Conservation (phyloP, 2,797 vertebrate genomes). For the Novumbra hubbsi region DNA sequence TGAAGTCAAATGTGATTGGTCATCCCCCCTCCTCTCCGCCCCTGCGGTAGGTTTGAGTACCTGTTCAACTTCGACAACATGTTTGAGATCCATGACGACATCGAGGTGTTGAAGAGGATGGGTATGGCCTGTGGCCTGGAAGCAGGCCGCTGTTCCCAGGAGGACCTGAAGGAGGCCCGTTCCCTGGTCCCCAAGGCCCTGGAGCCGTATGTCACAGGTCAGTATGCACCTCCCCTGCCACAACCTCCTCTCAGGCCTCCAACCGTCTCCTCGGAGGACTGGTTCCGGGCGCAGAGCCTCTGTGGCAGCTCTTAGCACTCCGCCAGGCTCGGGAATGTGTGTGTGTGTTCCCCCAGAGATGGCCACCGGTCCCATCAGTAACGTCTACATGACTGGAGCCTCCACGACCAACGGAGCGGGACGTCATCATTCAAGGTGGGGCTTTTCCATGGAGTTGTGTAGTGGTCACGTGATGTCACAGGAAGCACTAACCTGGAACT, state of each 20-base stretch:
- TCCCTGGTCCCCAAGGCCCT: constrained; percentile 96
- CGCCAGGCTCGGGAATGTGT: neutral
- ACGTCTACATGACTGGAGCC: constrained; percentile 89
- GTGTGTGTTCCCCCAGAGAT: constrained; percentile 78
- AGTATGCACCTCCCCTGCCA: constrained; percentile 32
- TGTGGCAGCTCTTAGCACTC: too few species aligned
- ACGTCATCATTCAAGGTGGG: constrained; percentile 87
- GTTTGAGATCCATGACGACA: constrained; percentile 99
- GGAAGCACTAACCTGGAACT: neutral
- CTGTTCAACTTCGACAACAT: constrained; percentile 99
- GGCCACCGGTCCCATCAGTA: constrained; percentile 96
- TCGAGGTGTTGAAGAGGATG: constrained; percentile 98
- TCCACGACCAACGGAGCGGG: constrained; percentile 87
- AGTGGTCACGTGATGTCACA: neutral
- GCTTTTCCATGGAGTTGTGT: neutral
- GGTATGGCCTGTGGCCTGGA: constrained; percentile 98
- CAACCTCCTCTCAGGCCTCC: neutral
- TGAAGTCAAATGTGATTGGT: too few species aligned
- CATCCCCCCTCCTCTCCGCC: neutral
- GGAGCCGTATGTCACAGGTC: constrained; percentile 97
- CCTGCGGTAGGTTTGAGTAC: constrained; percentile 89
- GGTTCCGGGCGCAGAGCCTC: neutral
- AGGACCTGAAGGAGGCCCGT: constrained; percentile 91
- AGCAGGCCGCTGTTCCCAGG: constrained; percentile 91
- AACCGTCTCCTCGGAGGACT: neutral